These are phyloP conservation scores for Empidonax alnorum DNA, from an alignment of 2,113 vertebrate species.

Conservation along the genomic window DNA sequence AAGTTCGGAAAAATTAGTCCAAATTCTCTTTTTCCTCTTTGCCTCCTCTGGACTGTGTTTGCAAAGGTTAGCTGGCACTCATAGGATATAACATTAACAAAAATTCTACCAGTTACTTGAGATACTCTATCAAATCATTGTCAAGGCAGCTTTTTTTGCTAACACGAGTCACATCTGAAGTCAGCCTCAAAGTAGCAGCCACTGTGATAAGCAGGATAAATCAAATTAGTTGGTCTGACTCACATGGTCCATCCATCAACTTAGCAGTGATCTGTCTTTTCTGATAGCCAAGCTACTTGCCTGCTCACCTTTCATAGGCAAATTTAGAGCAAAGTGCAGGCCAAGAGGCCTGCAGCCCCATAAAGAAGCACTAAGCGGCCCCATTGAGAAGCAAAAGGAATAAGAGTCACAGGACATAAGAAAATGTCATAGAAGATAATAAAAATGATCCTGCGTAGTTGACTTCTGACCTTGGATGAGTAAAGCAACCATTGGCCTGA, in stretches of 20 bases:
- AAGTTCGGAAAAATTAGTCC: conserved; percentile 31
- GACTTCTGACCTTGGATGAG: background rate
- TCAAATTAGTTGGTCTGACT: background rate
- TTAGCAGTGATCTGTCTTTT: background rate
- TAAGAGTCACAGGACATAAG: background rate
- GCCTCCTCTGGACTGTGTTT: conserved; percentile 5
- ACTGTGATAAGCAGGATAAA: conserved; percentile 25
- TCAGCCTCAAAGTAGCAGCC: conserved; percentile 2
- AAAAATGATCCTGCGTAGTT: background rate
- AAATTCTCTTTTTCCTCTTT: background rate
- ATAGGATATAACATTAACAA: conserved; percentile 12
- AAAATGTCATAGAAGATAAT: background rate
- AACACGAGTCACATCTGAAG: conserved; percentile 23
- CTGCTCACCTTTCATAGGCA: background rate
- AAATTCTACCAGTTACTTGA: background rate
- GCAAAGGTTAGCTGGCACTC: conserved; percentile 16
- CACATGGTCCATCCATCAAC: background rate
- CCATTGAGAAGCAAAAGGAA: background rate
- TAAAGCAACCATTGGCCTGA: background rate
- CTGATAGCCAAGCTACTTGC: background rate
- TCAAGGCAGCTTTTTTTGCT: conserved; percentile 30
- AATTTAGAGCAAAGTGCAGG: background rate
- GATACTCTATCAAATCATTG: conserved; percentile 45
- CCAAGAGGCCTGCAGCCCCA: background rate
- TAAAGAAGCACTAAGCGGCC: background rate